Conservation (phyloP, 2,797 vertebrate species). For the Centropyge bicolor region DNA sequence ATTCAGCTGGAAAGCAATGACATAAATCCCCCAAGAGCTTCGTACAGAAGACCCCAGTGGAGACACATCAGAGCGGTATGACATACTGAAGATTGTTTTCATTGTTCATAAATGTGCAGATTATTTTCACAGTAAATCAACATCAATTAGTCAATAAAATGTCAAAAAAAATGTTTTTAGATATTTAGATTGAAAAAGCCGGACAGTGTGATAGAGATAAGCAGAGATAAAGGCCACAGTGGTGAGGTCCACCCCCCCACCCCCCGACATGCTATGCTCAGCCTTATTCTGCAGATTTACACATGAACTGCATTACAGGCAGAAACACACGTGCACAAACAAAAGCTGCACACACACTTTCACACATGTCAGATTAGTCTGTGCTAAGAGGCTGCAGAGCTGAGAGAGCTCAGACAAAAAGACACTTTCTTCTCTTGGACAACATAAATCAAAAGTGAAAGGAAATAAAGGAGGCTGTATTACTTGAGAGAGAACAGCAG, state of each 20-base stretch:
- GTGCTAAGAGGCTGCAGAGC: constrained; percentile 33
- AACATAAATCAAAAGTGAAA: constrained; percentile 43
- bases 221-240: constrained; percentile 8
- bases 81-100: background rate
- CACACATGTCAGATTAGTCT: constrained; percentile 35
- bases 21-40: background rate
- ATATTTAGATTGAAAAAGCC: too few relatives aligned
- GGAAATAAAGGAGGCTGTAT: constrained; percentile 24
- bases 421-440: constrained; percentile 43
- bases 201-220: too few relatives aligned
- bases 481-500: constrained; percentile 28
- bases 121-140: too few relatives aligned
- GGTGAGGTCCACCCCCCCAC: constrained; percentile 37
- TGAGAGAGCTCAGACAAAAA: constrained; percentile 22
- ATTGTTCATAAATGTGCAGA: too few relatives aligned
- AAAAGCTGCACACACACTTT: constrained; percentile 3
- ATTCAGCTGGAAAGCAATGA: constrained; percentile 1
- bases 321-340: constrained; percentile 10
- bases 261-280: constrained; percentile 33
- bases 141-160: too few relatives aligned
- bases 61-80: background rate
- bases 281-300: constrained; percentile 39
- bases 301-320: constrained; percentile 23
- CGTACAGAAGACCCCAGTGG: background rate
- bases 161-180: too few relatives aligned